A percentile compares a stretch with the other conserved stretches of the same genome.
These are phyloP conservation scores for Isaurus tuberculatus DNA, from an alignment of 92 coral and sea anemone genomes.

Conservation along the genomic window DNA sequence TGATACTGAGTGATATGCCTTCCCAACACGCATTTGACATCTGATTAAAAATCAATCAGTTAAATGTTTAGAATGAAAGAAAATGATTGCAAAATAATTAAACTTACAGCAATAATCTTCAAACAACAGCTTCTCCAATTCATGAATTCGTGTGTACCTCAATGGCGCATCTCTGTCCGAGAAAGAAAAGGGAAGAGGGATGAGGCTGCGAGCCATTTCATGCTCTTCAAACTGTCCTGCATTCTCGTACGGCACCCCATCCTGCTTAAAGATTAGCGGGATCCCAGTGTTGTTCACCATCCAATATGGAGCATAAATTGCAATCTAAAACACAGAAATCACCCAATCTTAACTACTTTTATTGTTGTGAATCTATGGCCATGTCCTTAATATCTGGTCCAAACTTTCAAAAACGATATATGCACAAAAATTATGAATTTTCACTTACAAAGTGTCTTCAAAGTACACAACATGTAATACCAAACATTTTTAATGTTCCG, in stretches of 20 bases:
- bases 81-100: background rate
- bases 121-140: background rate
- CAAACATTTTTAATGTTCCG: no score
- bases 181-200: slow-evolving; percentile 92
- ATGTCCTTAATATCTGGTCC: background rate
- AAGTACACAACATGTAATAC: background rate
- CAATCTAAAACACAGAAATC: slow-evolving; percentile 62
- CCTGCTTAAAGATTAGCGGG: slow-evolving; percentile 94
- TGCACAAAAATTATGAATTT: no score
- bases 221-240: slow-evolving; percentile 98
- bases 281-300: slow-evolving; percentile 98
- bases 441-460: background rate
- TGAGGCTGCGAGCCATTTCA: slow-evolving; percentile 97
- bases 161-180: slow-evolving; percentile 87
- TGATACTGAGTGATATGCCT: slow-evolving; percentile 80
- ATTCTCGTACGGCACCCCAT: slow-evolving; percentile 80
- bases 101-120: background rate
- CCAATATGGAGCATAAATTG: slow-evolving; percentile 96
- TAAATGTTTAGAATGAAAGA: background rate
- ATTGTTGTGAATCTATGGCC: background rate
- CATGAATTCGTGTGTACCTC: slow-evolving; percentile 51
- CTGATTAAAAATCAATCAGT: slow-evolving; percentile 37
- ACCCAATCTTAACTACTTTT: background rate
- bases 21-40: slow-evolving; percentile 99
- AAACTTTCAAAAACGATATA: background rate